A percentile compares a stretch with the other conserved stretches of the same genome.
These are phyloP conservation scores for Stenolophus ochropezus DNA, from an alignment of 2,888 invertebrate genomes.

Conservation along the genomic window DNA sequence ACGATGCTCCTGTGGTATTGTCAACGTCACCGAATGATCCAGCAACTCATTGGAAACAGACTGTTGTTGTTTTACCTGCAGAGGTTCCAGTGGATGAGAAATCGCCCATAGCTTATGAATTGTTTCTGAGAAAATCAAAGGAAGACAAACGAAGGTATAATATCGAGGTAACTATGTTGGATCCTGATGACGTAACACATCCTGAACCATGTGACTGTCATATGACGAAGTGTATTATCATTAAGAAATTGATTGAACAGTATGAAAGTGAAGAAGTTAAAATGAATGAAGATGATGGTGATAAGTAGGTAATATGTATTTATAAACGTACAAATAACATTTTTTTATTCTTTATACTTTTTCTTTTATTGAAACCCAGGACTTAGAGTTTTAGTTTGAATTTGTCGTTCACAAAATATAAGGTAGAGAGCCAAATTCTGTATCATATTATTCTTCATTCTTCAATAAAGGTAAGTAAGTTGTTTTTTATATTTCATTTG, in stretches of 20 bases:
- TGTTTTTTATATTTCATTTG: too few species aligned
- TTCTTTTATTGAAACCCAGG: too few species aligned
- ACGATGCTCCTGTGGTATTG: conserved; percentile 70
- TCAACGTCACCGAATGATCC: conserved; percentile 77
- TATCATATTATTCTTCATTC: too few species aligned
- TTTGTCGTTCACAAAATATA: too few species aligned
- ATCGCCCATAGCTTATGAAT: conserved; percentile 82
- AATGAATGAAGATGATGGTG: not conserved
- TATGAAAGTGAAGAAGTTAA: conserved; percentile 68
- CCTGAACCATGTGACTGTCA: conserved; percentile 86
- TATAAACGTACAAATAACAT: too few species aligned
- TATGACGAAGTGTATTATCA: conserved; percentile 86
- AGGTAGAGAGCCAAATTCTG: too few species aligned
- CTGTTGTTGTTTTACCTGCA: conserved; percentile 83
- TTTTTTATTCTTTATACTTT: too few species aligned
- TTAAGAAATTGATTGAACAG: conserved; percentile 78
- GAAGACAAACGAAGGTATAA: conserved; percentile 79
- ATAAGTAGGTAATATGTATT: not conserved
- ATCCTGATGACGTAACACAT: conserved; percentile 82
- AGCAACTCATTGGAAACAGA: conserved; percentile 85
- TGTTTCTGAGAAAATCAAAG: conserved; percentile 77
- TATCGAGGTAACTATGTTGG: conserved; percentile 81
- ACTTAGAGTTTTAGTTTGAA: too few species aligned
- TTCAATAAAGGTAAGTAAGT: too few species aligned
- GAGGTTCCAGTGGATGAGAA: conserved; percentile 76